phyloP scores from a whole-genome alignment of 2,797 vertebrate genomes.

The Sarcophilus harrisii region DNA sequence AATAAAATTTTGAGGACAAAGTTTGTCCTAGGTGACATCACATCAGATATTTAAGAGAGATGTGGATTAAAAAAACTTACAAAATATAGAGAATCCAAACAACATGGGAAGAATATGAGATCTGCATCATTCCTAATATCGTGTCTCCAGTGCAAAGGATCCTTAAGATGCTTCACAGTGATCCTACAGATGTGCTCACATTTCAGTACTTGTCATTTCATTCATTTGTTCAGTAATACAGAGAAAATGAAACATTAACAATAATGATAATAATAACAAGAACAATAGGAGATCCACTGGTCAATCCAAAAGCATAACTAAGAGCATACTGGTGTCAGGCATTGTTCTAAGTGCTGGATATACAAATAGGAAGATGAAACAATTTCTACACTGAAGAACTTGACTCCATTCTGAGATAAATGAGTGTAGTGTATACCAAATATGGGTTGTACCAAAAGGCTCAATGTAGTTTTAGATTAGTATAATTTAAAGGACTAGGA shows the following conservation, averaged over 20 bases:
- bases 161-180: not conserved
- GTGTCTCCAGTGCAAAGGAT: not conserved
- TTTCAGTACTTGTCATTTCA: not conserved
- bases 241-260: not conserved
- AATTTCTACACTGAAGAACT: not conserved
- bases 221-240: not conserved
- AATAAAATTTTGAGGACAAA: not conserved
- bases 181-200: not conserved
- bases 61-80: not conserved
- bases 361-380: not conserved
- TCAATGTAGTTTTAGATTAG: not conserved
- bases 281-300: not conserved
- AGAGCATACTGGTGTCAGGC: not conserved
- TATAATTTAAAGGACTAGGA: not conserved
- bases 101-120: not conserved
- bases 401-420: not conserved
- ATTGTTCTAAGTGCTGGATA: not conserved
- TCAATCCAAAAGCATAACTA: not conserved
- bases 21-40: not conserved
- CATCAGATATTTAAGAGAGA: not conserved
- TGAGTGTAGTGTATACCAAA: not conserved
- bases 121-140: not conserved
- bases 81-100: not conserved
- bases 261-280: not conserved
- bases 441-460: not conserved